Conservation (phyloP, 1,140 invertebrate genomes). For the Lamellibrachia luymesi region DNA sequence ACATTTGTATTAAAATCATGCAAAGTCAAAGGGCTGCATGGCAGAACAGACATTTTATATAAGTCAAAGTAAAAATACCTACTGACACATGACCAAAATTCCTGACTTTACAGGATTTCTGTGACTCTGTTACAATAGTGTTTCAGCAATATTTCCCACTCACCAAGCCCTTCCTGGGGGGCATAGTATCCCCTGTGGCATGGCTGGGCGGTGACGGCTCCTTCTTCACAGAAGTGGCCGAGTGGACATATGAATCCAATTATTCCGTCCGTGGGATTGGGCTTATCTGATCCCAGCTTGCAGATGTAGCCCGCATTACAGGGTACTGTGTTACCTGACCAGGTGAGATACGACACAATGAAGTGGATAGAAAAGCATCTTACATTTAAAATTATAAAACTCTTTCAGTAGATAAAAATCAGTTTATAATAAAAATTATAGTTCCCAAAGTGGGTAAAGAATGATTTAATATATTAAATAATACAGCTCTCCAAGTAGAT, state of each 20-base stretch:
- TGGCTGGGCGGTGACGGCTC: conserved; percentile 37
- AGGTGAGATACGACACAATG: neutral
- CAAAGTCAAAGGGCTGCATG: neutral
- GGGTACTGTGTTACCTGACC: conserved; percentile 41
- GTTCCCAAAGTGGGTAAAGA: too few species aligned
- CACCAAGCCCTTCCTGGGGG: conserved; percentile 18
- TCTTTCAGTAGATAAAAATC: neutral
- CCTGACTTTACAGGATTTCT: neutral
- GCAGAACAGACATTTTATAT: neutral
- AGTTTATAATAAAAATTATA: too few species aligned
- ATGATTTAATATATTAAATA: too few species aligned
- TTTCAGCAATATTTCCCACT: neutral
- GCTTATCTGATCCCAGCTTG: conserved; percentile 41
- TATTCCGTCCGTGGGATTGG: conserved; percentile 42
- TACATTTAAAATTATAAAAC: neutral
- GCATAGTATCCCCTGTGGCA: conserved; percentile 44
- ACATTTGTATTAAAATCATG: neutral
- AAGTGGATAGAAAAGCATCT: too few species aligned
- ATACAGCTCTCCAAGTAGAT: too few species aligned
- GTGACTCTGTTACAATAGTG: neutral
- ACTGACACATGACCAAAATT: neutral
- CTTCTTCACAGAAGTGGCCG: conserved; percentile 48
- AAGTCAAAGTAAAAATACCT: too few species aligned
- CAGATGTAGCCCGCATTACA: conserved; percentile 51
- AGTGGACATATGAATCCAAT: conserved; percentile 50